phyloP scores from a whole-genome alignment of 2,113 vertebrate genomes.

The Grus americana region DNA sequence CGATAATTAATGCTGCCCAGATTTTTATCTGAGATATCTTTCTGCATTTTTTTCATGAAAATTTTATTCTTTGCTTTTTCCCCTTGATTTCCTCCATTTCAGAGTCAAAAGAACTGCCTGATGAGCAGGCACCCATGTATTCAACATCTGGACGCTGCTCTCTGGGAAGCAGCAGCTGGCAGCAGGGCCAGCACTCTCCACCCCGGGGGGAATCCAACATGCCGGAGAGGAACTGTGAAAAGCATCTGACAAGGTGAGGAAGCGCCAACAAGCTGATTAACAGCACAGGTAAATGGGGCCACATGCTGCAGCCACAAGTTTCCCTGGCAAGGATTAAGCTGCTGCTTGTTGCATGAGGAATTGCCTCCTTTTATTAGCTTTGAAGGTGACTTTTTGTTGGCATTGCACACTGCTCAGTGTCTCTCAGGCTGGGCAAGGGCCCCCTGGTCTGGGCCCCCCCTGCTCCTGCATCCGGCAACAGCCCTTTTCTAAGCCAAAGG shows the following conservation, averaged over 20 bases:
- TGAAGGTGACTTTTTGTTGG: not conserved
- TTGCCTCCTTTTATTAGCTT: not conserved
- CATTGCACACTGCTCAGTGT: rapidly evolving
- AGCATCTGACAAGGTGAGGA: rapidly evolving
- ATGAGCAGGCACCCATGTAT: not conserved
- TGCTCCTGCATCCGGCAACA: not conserved
- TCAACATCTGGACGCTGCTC: not conserved
- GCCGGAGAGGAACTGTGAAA: rapidly evolving
- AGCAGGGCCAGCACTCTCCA: rapidly evolving
- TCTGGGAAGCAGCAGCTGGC: not conserved
- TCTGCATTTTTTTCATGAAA: not conserved
- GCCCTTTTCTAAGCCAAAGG: not conserved
- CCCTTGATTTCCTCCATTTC: not conserved
- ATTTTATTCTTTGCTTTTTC: not conserved
- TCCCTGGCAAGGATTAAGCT: not conserved
- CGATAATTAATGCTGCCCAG: not conserved
- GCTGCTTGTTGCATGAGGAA: not conserved
- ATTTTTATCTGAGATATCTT: not conserved
- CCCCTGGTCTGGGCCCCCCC: not conserved
- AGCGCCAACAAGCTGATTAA: not conserved
- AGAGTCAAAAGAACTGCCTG: not conserved
- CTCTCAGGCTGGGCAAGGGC: rapidly evolving
- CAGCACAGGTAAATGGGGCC: not conserved
- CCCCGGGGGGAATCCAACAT: not conserved
- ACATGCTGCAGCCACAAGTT: not conserved